phyloP scores from a whole-genome alignment of 2,888 invertebrate species.

The Tipula helvola region DNA sequence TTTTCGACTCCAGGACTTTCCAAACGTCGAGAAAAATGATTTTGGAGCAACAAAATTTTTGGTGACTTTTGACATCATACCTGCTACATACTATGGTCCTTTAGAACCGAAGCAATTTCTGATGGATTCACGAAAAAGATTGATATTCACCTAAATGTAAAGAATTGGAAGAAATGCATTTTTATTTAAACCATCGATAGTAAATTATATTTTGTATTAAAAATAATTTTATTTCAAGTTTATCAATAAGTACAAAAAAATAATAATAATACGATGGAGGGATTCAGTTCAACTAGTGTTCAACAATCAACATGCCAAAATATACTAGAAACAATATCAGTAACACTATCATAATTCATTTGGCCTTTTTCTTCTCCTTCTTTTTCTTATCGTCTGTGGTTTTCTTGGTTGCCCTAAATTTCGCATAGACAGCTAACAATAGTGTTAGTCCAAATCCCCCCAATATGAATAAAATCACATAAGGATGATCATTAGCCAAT shows the following conservation, averaged over 20 bases:
- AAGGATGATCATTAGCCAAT: conserved; percentile 35
- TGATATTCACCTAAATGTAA: no score
- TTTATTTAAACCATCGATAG: no score
- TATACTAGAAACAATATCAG: neutral
- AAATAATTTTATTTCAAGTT: neutral
- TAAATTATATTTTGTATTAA: neutral
- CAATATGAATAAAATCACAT: conserved; percentile 31
- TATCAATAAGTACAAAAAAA: neutral
- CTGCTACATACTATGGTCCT: no score
- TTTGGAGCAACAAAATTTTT: no score
- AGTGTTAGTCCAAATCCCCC: conserved; percentile 40
- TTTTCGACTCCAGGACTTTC: no score
- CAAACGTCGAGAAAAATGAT: no score
- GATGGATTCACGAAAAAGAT: no score
- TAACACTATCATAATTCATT: conserved; percentile 9
- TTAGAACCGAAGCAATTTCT: no score
- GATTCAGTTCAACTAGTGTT: neutral
- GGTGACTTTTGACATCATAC: no score
- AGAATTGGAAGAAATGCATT: no score
- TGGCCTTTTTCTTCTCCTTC: conserved; percentile 11
- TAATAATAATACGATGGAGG: neutral
- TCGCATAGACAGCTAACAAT: conserved; percentile 38
- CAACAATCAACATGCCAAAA: neutral
- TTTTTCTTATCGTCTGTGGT: conserved; percentile 28
- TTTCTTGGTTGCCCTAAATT: conserved; percentile 34